Percentiles rank a stretch among this genome's conserved stretches.
Conservation (phyloP, 2,797 vertebrate species). For the Danio jaintianensis region DNA sequence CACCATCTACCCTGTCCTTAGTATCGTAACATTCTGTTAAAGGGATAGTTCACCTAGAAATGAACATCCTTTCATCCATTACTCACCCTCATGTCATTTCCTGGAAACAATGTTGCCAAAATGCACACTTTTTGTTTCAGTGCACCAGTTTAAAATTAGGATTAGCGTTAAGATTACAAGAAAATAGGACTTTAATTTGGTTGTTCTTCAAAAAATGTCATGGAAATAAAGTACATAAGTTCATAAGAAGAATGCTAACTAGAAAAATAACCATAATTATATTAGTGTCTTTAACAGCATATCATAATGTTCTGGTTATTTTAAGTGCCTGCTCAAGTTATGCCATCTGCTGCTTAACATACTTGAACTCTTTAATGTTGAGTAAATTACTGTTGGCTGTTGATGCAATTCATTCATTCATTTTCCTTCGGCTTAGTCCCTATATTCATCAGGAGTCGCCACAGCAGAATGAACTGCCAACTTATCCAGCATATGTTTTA, state of each 20-base stretch:
- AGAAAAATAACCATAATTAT: neutral
- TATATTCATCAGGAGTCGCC: too few relatives aligned
- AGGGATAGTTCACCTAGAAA: neutral
- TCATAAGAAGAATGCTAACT: neutral
- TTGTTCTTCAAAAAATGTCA: neutral
- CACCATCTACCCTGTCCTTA: conserved; percentile 14
- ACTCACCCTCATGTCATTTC: neutral
- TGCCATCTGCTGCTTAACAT: too few relatives aligned
- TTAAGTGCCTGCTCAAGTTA: neutral
- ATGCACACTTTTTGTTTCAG: neutral
- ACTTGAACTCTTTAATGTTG: neutral
- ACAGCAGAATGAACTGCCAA: too few relatives aligned
- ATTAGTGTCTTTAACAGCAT: neutral
- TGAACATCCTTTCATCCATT: conserved; percentile 15
- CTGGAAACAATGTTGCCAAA: neutral
- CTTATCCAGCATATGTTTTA: too few relatives aligned
- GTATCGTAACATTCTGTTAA: conserved; percentile 9
- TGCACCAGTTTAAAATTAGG: neutral
- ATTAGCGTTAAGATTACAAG: neutral
- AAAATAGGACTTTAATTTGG: neutral
- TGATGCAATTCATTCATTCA: too few relatives aligned
- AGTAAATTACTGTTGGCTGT: neutral
- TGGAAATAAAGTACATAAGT: neutral
- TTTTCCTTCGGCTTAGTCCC: too few relatives aligned
- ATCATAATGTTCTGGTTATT: neutral